Evolutionary conservation across 2,888 invertebrate species (phyloP).

Genomic region (Branchellion lobata): DNA sequence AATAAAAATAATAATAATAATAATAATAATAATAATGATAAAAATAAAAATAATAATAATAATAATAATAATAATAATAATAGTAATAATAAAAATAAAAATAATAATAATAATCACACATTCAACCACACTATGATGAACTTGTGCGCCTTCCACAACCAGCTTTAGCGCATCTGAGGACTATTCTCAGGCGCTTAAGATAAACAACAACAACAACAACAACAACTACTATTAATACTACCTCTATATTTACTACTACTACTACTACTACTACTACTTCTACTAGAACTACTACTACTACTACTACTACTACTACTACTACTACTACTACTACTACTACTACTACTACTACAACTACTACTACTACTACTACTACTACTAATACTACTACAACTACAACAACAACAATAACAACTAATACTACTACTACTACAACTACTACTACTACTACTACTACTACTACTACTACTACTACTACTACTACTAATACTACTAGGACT

Average conservation of each 20-base stretch:
- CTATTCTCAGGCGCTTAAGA: too few species aligned
- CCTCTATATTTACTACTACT: constrained; percentile 4
- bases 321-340: constrained; percentile 15
- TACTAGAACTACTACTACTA: constrained; percentile 20
- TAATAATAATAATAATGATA: too few species aligned
- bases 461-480: constrained; percentile 19
- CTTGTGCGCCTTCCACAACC: too few species aligned
- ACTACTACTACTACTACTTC: constrained; percentile 17
- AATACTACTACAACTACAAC: background rate
- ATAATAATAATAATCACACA: too few species aligned
- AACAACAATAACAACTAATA: background rate
- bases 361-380: constrained; percentile 16
- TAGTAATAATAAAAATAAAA: too few species aligned
- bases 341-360: constrained; percentile 4
- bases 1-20: too few species aligned
- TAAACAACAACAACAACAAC: too few species aligned
- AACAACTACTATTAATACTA: constrained; percentile 13
- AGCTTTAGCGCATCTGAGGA: too few species aligned
- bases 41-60: too few species aligned
- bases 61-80: too few species aligned
- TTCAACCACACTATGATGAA: too few species aligned
- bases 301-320: constrained; percentile 15
- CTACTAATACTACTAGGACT: constrained; percentile 1
- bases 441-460: constrained; percentile 22
- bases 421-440: constrained; percentile 4